These are phyloP conservation scores for Hirundichthys speculiger DNA, from an alignment of 2,113 vertebrate species.

Conservation along the genomic window DNA sequence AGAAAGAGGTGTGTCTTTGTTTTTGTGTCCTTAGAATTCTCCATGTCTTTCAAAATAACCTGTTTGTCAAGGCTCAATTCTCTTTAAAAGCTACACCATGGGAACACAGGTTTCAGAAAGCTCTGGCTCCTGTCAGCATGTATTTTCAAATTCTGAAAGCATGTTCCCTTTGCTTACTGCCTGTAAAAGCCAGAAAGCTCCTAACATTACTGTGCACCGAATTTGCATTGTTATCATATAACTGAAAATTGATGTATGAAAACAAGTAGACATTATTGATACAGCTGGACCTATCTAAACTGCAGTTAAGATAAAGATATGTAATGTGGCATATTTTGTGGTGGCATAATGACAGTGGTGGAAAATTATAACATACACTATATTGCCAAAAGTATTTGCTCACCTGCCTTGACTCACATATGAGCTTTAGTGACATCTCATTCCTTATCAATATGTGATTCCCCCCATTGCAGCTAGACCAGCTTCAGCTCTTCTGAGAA, in stretches of 20 bases:
- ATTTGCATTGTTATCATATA: slow-evolving; percentile 32
- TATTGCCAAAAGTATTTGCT: too few relatives aligned
- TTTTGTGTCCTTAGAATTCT: slow-evolving; percentile 19
- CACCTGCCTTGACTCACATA: too few relatives aligned
- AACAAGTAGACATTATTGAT: slow-evolving; percentile 2
- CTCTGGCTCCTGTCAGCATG: slow-evolving; percentile 1
- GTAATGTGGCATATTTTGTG: background rate
- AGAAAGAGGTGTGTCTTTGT: slow-evolving; percentile 37
- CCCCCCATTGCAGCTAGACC: too few relatives aligned
- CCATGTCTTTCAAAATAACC: slow-evolving; percentile 60
- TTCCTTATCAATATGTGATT: too few relatives aligned
- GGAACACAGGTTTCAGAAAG: slow-evolving; percentile 43
- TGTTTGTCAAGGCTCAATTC: slow-evolving; percentile 58
- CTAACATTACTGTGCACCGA: slow-evolving; percentile 7
- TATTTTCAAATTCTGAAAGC: slow-evolving; percentile 15
- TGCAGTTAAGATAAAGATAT: background rate
- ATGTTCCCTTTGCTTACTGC: background rate
- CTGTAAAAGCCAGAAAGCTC: slow-evolving; percentile 10
- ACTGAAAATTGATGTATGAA: slow-evolving; percentile 11
- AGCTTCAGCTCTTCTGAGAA: too few relatives aligned
- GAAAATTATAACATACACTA: too few relatives aligned
- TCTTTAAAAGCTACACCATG: slow-evolving; percentile 50
- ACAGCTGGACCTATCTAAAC: background rate
- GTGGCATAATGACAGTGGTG: too few relatives aligned
- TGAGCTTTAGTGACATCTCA: too few relatives aligned